phyloP scores from a whole-genome alignment of 2,797 vertebrate species.

The Babyrousa celebensis region DNA sequence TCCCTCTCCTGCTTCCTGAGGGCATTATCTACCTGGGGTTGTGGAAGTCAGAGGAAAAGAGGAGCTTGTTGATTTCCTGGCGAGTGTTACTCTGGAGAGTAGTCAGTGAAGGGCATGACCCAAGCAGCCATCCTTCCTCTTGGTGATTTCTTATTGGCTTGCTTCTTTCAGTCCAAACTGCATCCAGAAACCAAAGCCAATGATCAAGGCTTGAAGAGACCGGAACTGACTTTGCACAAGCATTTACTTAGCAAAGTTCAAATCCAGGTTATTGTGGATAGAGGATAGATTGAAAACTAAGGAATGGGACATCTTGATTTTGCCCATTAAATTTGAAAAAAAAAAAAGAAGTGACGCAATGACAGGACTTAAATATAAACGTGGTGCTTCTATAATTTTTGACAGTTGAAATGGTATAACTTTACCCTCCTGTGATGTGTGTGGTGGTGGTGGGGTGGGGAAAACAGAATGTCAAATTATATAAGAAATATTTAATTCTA shows the following conservation, averaged over 20 bases:
- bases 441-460: background rate
- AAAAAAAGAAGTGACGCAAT: slow-evolving; percentile 7
- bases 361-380: slow-evolving; percentile 69
- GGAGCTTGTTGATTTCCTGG: background rate
- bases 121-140: background rate
- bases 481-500: slow-evolving; percentile 73
- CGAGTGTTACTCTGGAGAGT: background rate
- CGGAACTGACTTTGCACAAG: slow-evolving; percentile 13
- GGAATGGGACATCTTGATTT: background rate
- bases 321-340: background rate
- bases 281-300: slow-evolving; percentile 16
- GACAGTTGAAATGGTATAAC: background rate
- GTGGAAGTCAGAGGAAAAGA: background rate
- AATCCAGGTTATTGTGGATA: background rate
- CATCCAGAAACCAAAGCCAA: background rate
- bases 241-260: slow-evolving; percentile 22
- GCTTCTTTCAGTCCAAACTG: background rate
- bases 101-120: background rate
- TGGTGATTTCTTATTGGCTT: background rate
- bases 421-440: slow-evolving; percentile 33
- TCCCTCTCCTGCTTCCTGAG: background rate
- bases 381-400: slow-evolving; percentile 51
- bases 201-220: background rate
- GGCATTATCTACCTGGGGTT: background rate
- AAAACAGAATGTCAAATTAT: slow-evolving; percentile 48